Evolutionary conservation across 2,797 vertebrate genomes (phyloP).

Genomic region (Mallotus villosus): DNA sequence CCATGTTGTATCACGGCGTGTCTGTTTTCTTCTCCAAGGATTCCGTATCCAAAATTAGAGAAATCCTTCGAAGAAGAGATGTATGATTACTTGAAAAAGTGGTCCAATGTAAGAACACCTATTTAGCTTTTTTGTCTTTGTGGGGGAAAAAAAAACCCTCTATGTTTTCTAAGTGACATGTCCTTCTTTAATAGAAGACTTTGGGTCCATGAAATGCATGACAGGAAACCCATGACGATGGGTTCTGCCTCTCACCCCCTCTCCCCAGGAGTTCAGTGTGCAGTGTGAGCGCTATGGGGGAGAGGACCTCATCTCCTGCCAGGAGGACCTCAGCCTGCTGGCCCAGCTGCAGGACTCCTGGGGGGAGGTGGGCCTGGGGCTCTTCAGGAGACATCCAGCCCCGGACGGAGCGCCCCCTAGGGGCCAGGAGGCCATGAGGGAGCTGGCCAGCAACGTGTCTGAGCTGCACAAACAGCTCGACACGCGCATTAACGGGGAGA

Average conservation of each 20-base stretch:
- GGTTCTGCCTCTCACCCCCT: not conserved
- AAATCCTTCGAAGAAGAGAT: conserved; percentile 54
- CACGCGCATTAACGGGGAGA: conserved; percentile 71
- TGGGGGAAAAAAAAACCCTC: too few species aligned
- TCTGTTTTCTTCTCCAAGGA: conserved; percentile 40
- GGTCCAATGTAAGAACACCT: conserved; percentile 65
- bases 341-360: conserved; percentile 71
- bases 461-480: conserved; percentile 70
- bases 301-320: conserved; percentile 64
- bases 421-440: conserved; percentile 56
- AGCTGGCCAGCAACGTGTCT: conserved; percentile 57
- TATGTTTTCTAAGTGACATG: too few species aligned
- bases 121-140: not conserved
- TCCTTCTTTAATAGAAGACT: not conserved
- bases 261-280: conserved; percentile 65
- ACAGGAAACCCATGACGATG: too few species aligned
- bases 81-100: conserved; percentile 62
- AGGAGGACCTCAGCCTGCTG: conserved; percentile 69
- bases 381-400: conserved; percentile 74
- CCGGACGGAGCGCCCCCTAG: conserved; percentile 53
- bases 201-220: too few species aligned
- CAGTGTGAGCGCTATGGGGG: conserved; percentile 72
- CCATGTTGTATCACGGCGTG: not conserved
- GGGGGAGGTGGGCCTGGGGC: conserved; percentile 64
- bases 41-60: conserved; percentile 46